Conservation (phyloP, 2,797 vertebrate genomes). For the Mormyrus hasselquistii region DNA sequence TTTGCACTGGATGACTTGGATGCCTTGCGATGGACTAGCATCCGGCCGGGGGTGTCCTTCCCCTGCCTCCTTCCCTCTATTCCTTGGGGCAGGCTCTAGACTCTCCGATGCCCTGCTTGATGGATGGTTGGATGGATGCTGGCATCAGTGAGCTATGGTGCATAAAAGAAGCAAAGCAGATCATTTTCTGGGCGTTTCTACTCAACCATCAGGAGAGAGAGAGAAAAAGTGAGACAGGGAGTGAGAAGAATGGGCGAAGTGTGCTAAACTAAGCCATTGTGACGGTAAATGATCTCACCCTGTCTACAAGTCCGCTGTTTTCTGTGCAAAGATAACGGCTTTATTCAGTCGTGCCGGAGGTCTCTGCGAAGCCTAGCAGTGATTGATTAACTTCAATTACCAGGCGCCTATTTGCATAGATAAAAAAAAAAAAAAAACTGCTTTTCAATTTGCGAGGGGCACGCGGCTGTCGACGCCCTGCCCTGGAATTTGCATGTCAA, state of each 20-base stretch:
- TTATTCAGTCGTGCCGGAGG: slow-evolving; percentile 99
- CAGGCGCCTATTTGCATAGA: slow-evolving; percentile 99
- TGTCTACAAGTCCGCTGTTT: slow-evolving; percentile 99
- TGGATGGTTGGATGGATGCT: neutral
- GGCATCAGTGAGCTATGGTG: neutral
- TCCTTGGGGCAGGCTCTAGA: neutral
- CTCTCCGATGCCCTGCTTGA: neutral
- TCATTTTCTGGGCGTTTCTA: neutral
- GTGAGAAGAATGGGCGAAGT: neutral
- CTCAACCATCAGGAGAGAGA: slow-evolving; percentile 42
- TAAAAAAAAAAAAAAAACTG: slow-evolving; percentile 83
- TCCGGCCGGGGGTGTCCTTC: neutral
- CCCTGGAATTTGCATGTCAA: slow-evolving; percentile 99
- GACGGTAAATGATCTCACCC: slow-evolving; percentile 99
- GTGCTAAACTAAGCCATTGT: slow-evolving; percentile 99
- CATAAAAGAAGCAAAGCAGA: neutral
- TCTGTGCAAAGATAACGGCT: slow-evolving; percentile 99
- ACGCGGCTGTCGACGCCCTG: slow-evolving; percentile 91
- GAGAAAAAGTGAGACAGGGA: slow-evolving; percentile 43
- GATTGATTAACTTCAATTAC: slow-evolving; percentile 99
- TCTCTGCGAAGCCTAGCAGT: slow-evolving; percentile 99
- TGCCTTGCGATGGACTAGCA: neutral
- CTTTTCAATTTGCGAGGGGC: slow-evolving; percentile 99
- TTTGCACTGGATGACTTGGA: neutral
- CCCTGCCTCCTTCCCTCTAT: neutral